A percentile compares a stretch with the other conserved stretches of the same genome.
Conservation (phyloP, 2,888 invertebrate genomes). For the Drosophila seclusa region DNA sequence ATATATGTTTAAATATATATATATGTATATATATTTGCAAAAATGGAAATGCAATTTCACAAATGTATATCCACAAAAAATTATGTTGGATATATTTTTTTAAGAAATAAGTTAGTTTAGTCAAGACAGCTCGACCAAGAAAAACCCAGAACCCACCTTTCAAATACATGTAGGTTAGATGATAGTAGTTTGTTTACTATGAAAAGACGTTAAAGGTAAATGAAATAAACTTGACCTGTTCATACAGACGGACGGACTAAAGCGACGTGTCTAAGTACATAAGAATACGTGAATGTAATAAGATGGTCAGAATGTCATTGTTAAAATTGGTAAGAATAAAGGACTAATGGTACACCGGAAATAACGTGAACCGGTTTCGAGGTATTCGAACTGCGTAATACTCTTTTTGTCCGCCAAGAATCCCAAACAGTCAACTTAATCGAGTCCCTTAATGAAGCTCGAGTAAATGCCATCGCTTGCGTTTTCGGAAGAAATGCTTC, state of each 20-base stretch:
- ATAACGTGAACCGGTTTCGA: not conserved
- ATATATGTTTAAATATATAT: not conserved
- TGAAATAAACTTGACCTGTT: not conserved
- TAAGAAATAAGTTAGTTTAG: not conserved
- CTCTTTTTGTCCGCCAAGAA: not conserved
- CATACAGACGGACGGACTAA: not conserved
- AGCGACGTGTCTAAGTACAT: not conserved
- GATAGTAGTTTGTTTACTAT: not conserved
- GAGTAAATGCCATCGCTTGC: not conserved
- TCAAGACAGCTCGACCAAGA: not conserved
- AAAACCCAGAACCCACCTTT: not conserved
- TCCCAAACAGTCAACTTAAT: too few species aligned
- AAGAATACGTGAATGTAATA: not conserved
- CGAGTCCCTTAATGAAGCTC: too few species aligned
- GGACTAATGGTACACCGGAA: not conserved
- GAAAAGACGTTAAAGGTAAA: not conserved
- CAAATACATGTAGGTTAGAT: not conserved
- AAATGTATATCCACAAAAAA: not conserved
- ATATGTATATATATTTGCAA: not conserved
- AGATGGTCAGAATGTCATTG: not conserved
- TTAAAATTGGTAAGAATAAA: not conserved
- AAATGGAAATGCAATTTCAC: not conserved
- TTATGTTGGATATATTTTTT: not conserved
- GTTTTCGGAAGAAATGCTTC: not conserved
- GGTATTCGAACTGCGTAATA: not conserved